Base-by-base conservation (phyloP, 2,888 invertebrate genomes). In the Zaprionus lineosus region DNA sequence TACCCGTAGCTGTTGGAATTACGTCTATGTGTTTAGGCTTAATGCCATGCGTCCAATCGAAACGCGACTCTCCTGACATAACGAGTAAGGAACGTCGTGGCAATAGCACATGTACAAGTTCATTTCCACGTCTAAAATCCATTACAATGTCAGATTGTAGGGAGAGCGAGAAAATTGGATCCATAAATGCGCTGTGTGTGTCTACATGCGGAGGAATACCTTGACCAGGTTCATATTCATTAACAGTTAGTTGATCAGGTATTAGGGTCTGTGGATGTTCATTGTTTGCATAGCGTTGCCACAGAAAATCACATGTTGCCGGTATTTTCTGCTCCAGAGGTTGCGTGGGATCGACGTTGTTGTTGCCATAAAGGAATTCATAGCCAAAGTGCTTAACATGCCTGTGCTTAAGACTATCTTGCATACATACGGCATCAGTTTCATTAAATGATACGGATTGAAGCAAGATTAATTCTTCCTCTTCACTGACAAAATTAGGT, bases 121-220 rank as follows among this genome's bases (percentile, higher is more conserved):
- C 91, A 31, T 91, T 91, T 43, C 91, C 92, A 74, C 93, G 93
- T 66, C 93, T 93, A 90, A 98, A 98, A 75, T 98, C 96, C 97
- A 98, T 98, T 0, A 97, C 92, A 44, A 95, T 93, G 53, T 94
- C 92, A 1, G 96, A 81, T 2, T 94, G 94, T 9, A 98, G 91
- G 2, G 98, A 98, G 0, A 99, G 88, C 0, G 97, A 97, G 16
- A 98, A 87, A 63, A 99, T 95, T 1, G 95, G 95, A 84, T 95
- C 94, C 69, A 95, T 94, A 90, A 99, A 99, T 0, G 97, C 95
- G 89, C 97, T 97, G 87, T 98, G 98, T 0, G 97, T 98, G 88
- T 99, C 99, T 12, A 98, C 94, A 90, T 99, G 99, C 0, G 95
- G 93, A 21, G 99, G 98, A 87, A 99, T 99, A 92, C 95, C 96